These are phyloP conservation scores for Heliothis subflexa DNA, from an alignment of 1,140 invertebrate genomes.

Conservation along the genomic window DNA sequence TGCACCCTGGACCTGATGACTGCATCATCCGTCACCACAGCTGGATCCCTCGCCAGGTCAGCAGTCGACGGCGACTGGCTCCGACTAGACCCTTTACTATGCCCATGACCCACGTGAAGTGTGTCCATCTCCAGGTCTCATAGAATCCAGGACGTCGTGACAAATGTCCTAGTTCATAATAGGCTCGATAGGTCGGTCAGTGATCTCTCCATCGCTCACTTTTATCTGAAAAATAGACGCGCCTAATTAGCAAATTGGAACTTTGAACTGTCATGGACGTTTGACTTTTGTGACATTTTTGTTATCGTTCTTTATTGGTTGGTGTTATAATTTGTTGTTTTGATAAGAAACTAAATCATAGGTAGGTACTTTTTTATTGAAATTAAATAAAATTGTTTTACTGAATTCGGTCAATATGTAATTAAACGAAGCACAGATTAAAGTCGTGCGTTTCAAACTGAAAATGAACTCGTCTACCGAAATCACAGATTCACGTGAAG, in stretches of 20 bases:
- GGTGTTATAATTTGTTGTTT: background rate
- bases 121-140: constrained; percentile 71
- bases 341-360: background rate
- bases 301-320: background rate
- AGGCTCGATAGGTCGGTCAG: constrained; percentile 2
- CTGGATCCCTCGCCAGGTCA: constrained; percentile 73
- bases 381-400: too few relatives aligned
- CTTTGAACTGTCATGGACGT: background rate
- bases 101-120: constrained; percentile 74
- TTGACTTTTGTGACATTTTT: constrained; percentile 4
- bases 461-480: too few relatives aligned
- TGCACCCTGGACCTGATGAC: constrained; percentile 80
- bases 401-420: too few relatives aligned
- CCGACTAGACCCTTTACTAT: constrained; percentile 78
- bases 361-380: background rate
- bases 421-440: too few relatives aligned
- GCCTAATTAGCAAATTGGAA: constrained; percentile 4
- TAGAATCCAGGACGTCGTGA: too few relatives aligned
- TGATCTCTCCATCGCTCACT: constrained; percentile 23
- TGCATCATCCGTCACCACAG: constrained; percentile 76
- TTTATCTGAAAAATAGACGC: constrained; percentile 32
- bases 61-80: constrained; percentile 82
- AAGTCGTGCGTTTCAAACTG: background rate
- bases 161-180: constrained; percentile 30
- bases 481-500: too few relatives aligned